phyloP scores from a whole-genome alignment of 1,140 invertebrate species.

The Gonioctena quinquepunctata region DNA sequence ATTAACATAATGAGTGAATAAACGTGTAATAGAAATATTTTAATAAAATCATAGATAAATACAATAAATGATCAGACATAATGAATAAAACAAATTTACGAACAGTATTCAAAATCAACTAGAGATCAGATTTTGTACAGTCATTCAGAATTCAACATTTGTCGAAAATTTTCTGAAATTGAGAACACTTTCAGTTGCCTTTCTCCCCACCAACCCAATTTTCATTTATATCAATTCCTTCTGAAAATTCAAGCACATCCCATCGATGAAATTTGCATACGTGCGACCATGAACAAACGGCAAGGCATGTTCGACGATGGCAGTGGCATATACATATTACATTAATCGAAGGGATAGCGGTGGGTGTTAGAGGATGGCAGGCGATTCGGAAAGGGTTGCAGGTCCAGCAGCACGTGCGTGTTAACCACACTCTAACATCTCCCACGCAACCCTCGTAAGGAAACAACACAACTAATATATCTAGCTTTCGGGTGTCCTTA shows the following conservation, averaged over 20 bases:
- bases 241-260: neutral
- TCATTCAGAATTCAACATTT: no score
- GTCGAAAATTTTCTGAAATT: no score
- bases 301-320: slow-evolving; percentile 9
- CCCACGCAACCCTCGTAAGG: slow-evolving; percentile 50
- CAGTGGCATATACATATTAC: slow-evolving; percentile 38
- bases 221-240: no score
- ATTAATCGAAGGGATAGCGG: slow-evolving; percentile 33
- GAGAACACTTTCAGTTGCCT: no score
- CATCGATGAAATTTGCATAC: neutral
- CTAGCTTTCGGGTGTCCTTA: slow-evolving; percentile 38
- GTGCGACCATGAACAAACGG: slow-evolving; percentile 2
- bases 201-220: no score
- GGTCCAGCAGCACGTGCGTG: slow-evolving; percentile 50
- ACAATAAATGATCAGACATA: no score
- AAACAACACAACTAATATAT: slow-evolving; percentile 51
- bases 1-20: no score
- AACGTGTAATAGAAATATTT: no score
- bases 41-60: no score
- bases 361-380: slow-evolving; percentile 3
- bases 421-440: slow-evolving; percentile 49
- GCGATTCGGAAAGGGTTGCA: slow-evolving; percentile 26
- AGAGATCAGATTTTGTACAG: no score
- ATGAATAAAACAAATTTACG: no score
- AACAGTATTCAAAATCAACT: no score